Base-by-base conservation (phyloP, 2,113 vertebrate species). In the Laticauda colubrina region DNA sequence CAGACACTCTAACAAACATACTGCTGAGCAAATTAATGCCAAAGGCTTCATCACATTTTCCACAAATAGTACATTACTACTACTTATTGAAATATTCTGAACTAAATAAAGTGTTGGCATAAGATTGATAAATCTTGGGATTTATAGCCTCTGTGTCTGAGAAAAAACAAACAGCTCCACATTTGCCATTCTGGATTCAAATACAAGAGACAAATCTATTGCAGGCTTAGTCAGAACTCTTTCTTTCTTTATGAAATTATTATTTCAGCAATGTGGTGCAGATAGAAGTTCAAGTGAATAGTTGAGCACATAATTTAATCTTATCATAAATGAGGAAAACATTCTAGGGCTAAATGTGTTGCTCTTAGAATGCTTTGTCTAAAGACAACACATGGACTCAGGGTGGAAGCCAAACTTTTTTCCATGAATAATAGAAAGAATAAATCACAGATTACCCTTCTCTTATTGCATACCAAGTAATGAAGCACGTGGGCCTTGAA, bases 181-280 rank as follows among this genome's bases (percentile, higher is more conserved):
- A 86, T 89, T 93, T 95, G 23, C 26, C 93, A 24, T 92, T 89
- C 9, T 45, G 91, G 57, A 21, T n/a, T 69, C 11, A 90, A 95
- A 93, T 48, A 59, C 23, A 92, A 51, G 4, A 87, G 3, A 39
- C 4, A 2, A 90, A 24, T 93, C 90, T 21, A 24, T 94, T 93
- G 75, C 24, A 92, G 57, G 93, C 93, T 92, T 91, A 34, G 51
- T 94, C 53, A 93, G 59, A 55, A 61, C 43, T 43, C 89, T 51
- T 51, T 48, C 48, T 59, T 3, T 39, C 56, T 88, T 85, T 45
- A 92, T 45, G 48, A n/a, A 93, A 69, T 54, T 39, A 45, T 92
- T 91, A 93, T 94, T 23, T 87, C 4, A 94, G 90, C 69, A 55
- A 48, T 91, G 61, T 6, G 5, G 91, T 3, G 26, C 43, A 24